These are phyloP conservation scores for Rhinophrynus dorsalis DNA, from an alignment of 2,797 vertebrate species.

Conservation along the genomic window DNA sequence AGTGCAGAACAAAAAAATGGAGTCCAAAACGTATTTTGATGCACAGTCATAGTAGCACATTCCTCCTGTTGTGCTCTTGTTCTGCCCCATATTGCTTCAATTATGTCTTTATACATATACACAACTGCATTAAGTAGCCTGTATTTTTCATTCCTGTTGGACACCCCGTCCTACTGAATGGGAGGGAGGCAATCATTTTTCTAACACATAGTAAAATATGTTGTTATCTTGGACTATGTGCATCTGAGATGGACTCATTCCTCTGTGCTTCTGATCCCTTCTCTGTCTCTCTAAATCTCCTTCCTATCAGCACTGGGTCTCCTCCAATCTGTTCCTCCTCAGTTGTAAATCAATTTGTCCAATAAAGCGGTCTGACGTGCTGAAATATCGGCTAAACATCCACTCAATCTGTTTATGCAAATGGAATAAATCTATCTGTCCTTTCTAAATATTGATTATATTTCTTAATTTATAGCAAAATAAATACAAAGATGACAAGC, in stretches of 20 bases:
- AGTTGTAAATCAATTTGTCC: conserved; percentile 61
- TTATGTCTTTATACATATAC: neutral
- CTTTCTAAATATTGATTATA: conserved; percentile 56
- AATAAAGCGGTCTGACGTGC: conserved; percentile 60
- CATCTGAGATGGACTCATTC: neutral
- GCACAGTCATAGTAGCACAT: too few species aligned
- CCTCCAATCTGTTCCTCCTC: conserved; percentile 48
- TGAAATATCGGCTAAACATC: conserved; percentile 63
- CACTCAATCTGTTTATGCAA: conserved; percentile 65
- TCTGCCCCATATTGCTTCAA: too few species aligned
- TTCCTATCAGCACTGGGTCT: conserved; percentile 34
- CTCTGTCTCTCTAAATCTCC: conserved; percentile 42
- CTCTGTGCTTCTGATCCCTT: neutral
- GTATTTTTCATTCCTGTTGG: too few species aligned
- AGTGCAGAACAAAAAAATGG: too few species aligned
- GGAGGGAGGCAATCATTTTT: neutral
- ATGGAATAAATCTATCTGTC: conserved; percentile 61
- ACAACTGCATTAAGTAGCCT: neutral
- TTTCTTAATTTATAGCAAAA: conserved; percentile 55
- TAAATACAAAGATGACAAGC: conserved; percentile 37
- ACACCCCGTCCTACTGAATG: too few species aligned
- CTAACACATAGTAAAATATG: conserved; percentile 29
- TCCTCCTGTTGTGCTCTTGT: too few species aligned
- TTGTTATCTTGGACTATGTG: conserved; percentile 7
- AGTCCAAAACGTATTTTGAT: too few species aligned